Base-by-base conservation (phyloP, 2,797 vertebrate genomes). In the Coreius guichenoti region DNA sequence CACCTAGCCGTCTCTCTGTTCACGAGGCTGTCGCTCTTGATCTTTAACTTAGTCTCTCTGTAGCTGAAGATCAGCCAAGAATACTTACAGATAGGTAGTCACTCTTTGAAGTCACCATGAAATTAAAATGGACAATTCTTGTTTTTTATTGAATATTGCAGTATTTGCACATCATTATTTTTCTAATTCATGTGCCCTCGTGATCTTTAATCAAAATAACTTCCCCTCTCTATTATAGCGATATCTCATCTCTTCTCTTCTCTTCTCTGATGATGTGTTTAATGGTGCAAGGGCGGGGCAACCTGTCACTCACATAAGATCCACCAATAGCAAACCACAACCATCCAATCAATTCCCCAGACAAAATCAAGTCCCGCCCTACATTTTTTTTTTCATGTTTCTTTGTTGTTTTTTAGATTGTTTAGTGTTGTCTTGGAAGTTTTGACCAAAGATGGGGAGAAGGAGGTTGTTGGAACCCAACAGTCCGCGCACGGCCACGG, bases 391-490 rank as follows among this genome's bases (percentile, higher is more conserved):
- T 31, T 26, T 65, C 14, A 29, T 16, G 14, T 31, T 65, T 65
- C 14, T n/a, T n/a, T n/a, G n/a, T n/a, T 45, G 0, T 26, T 72
- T 17, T 45, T 63, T 88, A 97, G 96, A 89, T 95, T 99, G 94
- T 99, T 99, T 95, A 99, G 98, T 96, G 98, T 99, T 94, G 97
- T 97, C 94, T 95, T 99, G 96, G 98, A 99, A 96, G 93, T 99
- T 96, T 94, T 99, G 96, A 97, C 98, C 94, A 96, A 96, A 98
- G 98, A 99, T 91, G 97, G 97, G 91, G 95, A 94, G 95, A 93
- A 96, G 95, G 95, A 87, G 93, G 94, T 94, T 84, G 94, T 88
- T 68, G 96, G 95, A 36, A 95, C 90, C 87, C 92, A 92, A 72
- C 88, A 91, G 16, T 85, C 95, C 0, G 90, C 90, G 87, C 96